Evolutionary conservation across 1,140 invertebrate genomes (phyloP), one percentile per base, ranked within the genome.

Genomic region (Bombus sibiricus): DNA sequence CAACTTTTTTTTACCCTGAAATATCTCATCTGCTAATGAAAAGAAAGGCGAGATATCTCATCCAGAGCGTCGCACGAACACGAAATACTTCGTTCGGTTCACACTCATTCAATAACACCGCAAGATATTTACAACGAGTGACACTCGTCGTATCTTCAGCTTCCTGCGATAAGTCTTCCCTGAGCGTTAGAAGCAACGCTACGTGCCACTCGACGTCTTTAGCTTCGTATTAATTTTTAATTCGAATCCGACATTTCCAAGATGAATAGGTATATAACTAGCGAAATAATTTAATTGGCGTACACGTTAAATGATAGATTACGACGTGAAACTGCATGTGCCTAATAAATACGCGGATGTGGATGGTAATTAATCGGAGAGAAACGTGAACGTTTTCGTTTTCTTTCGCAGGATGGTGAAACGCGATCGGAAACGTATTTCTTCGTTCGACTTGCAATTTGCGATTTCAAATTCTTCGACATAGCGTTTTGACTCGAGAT

Each of bases 381-480:
- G 47, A 53, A 53, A 53, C n/a, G 68, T 74, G 39, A 32, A n/a
- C 22, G 34, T 81, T 12, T 64, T n/a, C 12, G 12, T 62, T 75
- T 75, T 57, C 73, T 57, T 64, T 25, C n/a, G 2, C 10, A 3
- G 68, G 5, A 9, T 37, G 12, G 18, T 59, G n/a, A n/a, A 59
- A 69, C 68, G 32, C 34, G 37, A 71, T 13, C 10, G 18, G 28
- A 3, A 9, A 62, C 25, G 69, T 34, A 74, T 81, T 81, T 62
- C 80, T 74, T 81, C 62, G 73, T 74, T 74, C 34, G 39, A 32
- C 53, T 62, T 3, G 39, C 43, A 37, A 74, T 74, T 43, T 59
- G 12, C 39, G 69, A 81, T 74, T 74, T 73, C 62, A 81, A 73
- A 81, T 81, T 64, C 39, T 28, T 34, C 39, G n/a, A 8, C n/a